These are phyloP conservation scores for Philaenus spumarius DNA, from an alignment of 1,140 invertebrate genomes.

Conservation along the genomic window DNA sequence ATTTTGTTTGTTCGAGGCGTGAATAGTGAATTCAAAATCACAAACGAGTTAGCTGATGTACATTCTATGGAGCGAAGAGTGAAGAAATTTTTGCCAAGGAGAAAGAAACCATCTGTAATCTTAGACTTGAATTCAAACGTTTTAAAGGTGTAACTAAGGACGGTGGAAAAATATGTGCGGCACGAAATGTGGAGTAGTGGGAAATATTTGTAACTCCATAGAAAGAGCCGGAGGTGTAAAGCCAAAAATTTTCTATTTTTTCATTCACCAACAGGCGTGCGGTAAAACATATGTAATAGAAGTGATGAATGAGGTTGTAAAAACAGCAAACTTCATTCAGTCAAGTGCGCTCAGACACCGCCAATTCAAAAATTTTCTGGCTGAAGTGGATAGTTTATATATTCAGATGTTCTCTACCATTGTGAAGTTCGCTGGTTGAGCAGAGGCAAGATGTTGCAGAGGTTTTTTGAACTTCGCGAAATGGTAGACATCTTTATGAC, in stretches of 20 bases:
- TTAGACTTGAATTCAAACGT: constrained; percentile 25
- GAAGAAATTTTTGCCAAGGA: constrained; percentile 32
- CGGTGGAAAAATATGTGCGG: constrained; percentile 35
- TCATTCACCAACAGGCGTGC: constrained; percentile 36
- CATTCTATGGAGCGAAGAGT: constrained; percentile 32
- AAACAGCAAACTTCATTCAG: constrained; percentile 35
- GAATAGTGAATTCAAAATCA: no score
- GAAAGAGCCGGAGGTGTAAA: no score
- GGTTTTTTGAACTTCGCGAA: no score
- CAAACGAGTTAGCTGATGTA: constrained; percentile 33
- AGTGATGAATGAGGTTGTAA: no score
- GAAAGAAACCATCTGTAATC: constrained; percentile 19
- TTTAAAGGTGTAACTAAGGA: constrained; percentile 32
- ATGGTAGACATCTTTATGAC: no score
- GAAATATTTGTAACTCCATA: no score
- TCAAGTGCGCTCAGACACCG: constrained; percentile 32
- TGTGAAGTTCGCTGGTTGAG: no score
- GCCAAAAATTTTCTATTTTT: no score
- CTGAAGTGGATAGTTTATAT: constrained; percentile 33
- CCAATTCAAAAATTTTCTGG: constrained; percentile 35
- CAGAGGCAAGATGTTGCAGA: no score
- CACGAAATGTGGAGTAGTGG: constrained; percentile 29
- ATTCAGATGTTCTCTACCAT: no score
- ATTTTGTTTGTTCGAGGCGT: no score
- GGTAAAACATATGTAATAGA: constrained; percentile 29